phyloP scores from a whole-genome alignment of 2,888 invertebrate species.

The Pegoplata infirma region DNA sequence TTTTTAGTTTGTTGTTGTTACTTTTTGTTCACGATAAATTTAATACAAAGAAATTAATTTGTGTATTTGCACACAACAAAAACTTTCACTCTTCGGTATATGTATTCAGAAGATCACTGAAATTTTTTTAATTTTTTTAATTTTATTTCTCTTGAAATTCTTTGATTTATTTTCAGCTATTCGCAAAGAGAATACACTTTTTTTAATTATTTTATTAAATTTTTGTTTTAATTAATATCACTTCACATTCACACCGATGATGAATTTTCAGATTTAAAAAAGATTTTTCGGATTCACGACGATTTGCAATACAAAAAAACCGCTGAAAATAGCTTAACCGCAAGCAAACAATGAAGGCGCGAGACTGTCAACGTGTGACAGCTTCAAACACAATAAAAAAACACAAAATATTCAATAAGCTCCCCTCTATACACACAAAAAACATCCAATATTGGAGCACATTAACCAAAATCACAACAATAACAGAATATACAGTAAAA shows the following conservation, averaged over 20 bases:
- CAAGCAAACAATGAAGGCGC: conserved; percentile 56
- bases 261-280: not conserved
- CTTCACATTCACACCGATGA: not conserved
- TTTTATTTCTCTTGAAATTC: not conserved
- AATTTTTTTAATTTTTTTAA: not conserved
- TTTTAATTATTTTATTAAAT: not conserved
- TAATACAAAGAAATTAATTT: no score
- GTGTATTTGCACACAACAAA: not conserved
- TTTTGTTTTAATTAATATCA: not conserved
- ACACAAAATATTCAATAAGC: conserved; percentile 41
- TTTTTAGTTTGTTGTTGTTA: conserved; percentile 21
- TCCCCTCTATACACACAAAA: conserved; percentile 28
- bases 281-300: not conserved
- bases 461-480: conserved; percentile 15
- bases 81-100: conserved; percentile 27
- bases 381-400: conserved; percentile 38
- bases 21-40: conserved; percentile 12
- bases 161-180: not conserved
- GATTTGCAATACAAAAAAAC: no score
- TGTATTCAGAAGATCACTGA: not conserved
- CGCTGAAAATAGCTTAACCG: conserved; percentile 42
- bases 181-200: not conserved
- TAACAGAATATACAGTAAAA: not conserved
- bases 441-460: conserved; percentile 25
- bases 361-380: conserved; percentile 65